phyloP scores from a whole-genome alignment of 2,113 vertebrate genomes.

The Oceanodroma tethys region DNA sequence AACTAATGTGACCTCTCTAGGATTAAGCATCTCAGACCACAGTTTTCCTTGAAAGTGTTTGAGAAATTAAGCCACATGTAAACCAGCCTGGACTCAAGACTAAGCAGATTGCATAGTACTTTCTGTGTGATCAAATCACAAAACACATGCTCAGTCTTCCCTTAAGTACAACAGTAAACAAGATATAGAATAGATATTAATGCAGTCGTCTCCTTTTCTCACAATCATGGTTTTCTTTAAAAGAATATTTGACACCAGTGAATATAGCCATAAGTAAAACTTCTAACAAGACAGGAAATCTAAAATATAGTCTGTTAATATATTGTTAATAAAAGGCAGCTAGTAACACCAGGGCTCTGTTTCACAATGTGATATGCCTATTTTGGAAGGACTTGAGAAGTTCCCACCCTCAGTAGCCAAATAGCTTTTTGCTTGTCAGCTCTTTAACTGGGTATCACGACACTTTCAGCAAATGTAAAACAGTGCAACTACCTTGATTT shows the following conservation, averaged over 20 bases:
- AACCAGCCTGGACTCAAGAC: neutral
- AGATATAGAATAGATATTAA: neutral
- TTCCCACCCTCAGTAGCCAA: neutral
- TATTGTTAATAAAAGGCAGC: neutral
- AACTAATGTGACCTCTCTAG: neutral
- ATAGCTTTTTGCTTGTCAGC: neutral
- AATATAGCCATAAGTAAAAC: neutral
- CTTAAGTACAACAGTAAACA: neutral
- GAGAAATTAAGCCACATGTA: neutral
- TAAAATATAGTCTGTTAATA: neutral
- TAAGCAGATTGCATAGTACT: neutral
- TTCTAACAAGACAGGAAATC: neutral
- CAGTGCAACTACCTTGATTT: neutral
- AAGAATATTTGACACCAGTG: neutral
- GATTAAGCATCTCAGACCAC: neutral
- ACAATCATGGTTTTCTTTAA: neutral
- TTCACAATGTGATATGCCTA: neutral
- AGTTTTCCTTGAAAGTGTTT: neutral
- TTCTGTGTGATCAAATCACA: neutral
- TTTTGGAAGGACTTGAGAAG: neutral
- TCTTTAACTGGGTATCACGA: neutral
- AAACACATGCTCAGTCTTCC: neutral
- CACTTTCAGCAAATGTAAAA: neutral
- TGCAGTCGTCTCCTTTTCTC: no score
- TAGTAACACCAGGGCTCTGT: neutral